Evolutionary conservation across 2,797 vertebrate genomes (phyloP).

Genomic region (Labeo calbasu): DNA sequence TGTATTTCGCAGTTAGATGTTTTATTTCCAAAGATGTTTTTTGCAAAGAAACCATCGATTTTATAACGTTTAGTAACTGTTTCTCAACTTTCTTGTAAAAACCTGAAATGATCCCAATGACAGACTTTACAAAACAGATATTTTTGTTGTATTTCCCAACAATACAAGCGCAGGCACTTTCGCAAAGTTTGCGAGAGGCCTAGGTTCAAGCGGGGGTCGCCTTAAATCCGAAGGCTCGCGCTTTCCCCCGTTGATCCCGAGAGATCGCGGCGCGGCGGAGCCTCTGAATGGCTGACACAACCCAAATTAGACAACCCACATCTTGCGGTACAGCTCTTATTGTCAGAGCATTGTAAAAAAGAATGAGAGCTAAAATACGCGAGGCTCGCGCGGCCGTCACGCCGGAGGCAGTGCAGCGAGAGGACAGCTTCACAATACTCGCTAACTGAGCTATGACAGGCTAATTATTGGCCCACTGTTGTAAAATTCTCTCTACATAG

Average conservation of each 20-base stretch:
- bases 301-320: constrained; percentile 81
- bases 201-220: constrained; percentile 73
- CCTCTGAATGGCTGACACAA: constrained; percentile 82
- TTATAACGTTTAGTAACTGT: background rate
- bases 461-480: constrained; percentile 97
- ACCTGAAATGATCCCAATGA: background rate
- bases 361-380: constrained; percentile 85
- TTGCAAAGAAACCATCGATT: background rate
- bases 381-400: constrained; percentile 89
- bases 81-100: background rate
- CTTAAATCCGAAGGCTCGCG: constrained; percentile 83
- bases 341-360: constrained; percentile 85
- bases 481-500: constrained; percentile 97
- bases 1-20: background rate
- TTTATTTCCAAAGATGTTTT: background rate
- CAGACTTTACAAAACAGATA: background rate
- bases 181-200: constrained; percentile 37
- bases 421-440: constrained; percentile 94
- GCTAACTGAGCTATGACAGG: constrained; percentile 96
- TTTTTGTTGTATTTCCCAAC: constrained; percentile 20
- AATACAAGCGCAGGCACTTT: background rate
- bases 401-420: constrained; percentile 85
- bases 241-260: constrained; percentile 79
- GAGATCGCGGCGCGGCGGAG: constrained; percentile 79
- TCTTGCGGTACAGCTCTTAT: constrained; percentile 79